Percentiles rank a stretch among this genome's conserved stretches.
Evolutionary conservation across 2,888 invertebrate genomes (phyloP).

Genomic region (Cheiracanthium punctorium): DNA sequence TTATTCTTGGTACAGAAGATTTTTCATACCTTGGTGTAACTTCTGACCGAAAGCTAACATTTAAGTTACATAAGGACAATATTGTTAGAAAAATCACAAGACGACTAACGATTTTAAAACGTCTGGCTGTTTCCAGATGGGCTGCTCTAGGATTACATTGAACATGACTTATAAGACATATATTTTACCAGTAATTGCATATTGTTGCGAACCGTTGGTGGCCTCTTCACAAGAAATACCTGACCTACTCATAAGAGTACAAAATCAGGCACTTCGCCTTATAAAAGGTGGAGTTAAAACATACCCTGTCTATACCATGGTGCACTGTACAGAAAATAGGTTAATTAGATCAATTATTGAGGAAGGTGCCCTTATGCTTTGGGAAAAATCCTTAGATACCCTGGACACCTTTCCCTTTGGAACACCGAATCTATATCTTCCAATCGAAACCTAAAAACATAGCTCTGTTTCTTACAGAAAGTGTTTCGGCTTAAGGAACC

Average conservation of each 20-base stretch:
- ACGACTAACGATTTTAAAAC: background rate
- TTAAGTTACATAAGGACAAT: background rate
- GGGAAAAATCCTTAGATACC: background rate
- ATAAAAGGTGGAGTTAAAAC: background rate
- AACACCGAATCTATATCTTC: background rate
- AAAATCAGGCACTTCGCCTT: background rate
- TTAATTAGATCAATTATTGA: background rate
- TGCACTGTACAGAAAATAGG: background rate
- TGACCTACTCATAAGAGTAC: background rate
- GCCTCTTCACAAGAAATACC: background rate
- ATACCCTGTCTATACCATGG: background rate
- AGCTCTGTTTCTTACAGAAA: background rate
- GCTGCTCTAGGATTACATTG: background rate
- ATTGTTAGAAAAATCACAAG: background rate
- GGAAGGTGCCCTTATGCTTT: background rate
- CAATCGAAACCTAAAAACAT: background rate
- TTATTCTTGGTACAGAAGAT: background rate
- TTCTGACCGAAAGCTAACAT: background rate
- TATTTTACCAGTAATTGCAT: background rate
- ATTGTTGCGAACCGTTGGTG: background rate
- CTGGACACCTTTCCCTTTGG: background rate
- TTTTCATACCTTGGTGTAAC: background rate
- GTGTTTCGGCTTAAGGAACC: background rate
- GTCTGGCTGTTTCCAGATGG: background rate
- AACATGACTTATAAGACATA: background rate